A percentile compares a stretch with the other conserved stretches of the same genome.
Conservation (phyloP, 2,113 vertebrate species). For the Chaetura pelagica region DNA sequence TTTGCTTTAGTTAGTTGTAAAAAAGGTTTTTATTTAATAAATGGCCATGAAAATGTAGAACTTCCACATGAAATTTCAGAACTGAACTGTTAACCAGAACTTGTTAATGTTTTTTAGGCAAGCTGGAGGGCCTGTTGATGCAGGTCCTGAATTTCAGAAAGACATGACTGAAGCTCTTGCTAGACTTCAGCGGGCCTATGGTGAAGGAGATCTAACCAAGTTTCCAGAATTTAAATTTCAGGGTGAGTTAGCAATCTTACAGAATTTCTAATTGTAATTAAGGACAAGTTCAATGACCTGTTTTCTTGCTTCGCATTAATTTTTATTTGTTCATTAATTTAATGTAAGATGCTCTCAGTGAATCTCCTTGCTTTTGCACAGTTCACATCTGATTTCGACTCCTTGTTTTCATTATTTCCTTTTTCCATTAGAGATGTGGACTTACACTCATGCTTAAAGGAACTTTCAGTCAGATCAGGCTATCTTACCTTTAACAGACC, state of each 20-base stretch:
- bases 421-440: background rate
- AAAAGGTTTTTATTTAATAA: background rate
- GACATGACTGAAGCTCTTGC: slow-evolving; percentile 82
- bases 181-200: slow-evolving; percentile 89
- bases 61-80: background rate
- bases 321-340: background rate
- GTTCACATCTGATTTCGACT: background rate
- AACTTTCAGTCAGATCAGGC: background rate
- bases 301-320: background rate
- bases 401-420: background rate
- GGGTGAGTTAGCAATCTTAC: slow-evolving; percentile 74
- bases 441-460: background rate
- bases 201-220: slow-evolving; percentile 87
- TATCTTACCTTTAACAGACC: background rate
- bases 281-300: background rate
- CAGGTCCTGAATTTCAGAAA: slow-evolving; percentile 86
- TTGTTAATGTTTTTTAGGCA: slow-evolving; percentile 68
- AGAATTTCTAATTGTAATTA: background rate
- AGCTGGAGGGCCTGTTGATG: slow-evolving; percentile 86
- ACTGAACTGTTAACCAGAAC: background rate
- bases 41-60: background rate
- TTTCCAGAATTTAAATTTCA: slow-evolving; percentile 92
- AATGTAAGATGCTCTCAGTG: background rate
- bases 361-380: background rate
- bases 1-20: background rate